Conservation (phyloP, 92 coral and sea anemone species). For the Palythoa heliodiscus region DNA sequence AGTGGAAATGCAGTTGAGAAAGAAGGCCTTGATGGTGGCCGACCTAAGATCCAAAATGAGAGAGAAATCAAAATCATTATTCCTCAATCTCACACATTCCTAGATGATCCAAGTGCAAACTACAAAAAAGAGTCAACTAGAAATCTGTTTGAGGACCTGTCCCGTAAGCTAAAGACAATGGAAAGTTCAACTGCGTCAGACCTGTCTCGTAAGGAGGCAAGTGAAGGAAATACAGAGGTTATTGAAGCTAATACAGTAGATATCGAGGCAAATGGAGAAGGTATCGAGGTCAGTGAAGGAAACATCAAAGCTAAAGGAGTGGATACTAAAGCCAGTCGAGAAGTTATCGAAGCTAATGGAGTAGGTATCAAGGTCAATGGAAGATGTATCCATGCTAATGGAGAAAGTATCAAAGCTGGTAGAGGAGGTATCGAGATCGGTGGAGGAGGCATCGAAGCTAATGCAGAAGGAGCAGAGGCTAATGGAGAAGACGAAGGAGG, state of each 20-base stretch:
- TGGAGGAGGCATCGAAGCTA: neutral
- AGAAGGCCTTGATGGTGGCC: neutral
- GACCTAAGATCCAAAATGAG: neutral
- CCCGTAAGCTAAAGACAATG: slow-evolving; percentile 19
- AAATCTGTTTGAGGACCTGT: slow-evolving; percentile 30
- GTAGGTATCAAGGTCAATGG: neutral
- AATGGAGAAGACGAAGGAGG: neutral
- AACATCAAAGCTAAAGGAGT: neutral
- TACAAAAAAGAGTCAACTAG: neutral
- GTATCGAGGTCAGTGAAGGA: neutral
- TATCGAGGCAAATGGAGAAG: neutral
- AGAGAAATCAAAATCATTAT: neutral
- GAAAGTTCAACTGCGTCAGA: slow-evolving; percentile 2
- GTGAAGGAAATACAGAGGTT: neutral
- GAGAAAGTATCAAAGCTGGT: neutral
- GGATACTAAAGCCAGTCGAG: neutral
- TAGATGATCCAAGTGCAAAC: neutral
- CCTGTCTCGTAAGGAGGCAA: neutral
- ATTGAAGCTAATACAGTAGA: neutral
- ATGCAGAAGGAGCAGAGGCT: neutral
- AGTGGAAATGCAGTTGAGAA: neutral
- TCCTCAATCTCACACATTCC: neutral
- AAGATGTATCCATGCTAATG: neutral
- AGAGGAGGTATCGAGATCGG: neutral
- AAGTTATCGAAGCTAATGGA: neutral